These are phyloP conservation scores for Toxotes lorentzi DNA, from an alignment of 2,797 vertebrate genomes.

Conservation along the genomic window DNA sequence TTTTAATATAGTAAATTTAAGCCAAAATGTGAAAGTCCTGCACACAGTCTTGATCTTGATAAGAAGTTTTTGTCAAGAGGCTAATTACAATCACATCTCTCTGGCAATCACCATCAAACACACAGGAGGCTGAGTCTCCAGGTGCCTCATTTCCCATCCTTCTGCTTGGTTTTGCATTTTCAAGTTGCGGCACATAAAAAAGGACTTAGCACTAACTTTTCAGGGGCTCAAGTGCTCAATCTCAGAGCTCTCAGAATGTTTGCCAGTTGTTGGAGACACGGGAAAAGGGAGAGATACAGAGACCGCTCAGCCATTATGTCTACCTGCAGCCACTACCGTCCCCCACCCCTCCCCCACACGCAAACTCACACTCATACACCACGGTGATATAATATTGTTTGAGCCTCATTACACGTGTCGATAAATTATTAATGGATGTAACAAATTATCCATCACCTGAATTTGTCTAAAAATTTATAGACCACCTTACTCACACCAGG, in stretches of 20 bases:
- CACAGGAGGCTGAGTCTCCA: constrained; percentile 17
- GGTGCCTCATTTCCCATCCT: constrained; percentile 46
- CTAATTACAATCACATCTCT: constrained; percentile 56
- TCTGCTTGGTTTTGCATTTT: constrained; percentile 16
- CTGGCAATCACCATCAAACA: constrained; percentile 37
- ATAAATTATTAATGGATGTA: constrained; percentile 64
- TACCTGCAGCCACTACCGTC: background rate
- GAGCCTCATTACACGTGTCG: constrained; percentile 47
- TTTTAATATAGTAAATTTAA: background rate
- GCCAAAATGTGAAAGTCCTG: background rate
- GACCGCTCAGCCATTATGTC: background rate
- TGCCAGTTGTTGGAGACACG: background rate
- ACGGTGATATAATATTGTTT: constrained; percentile 26
- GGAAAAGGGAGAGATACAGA: constrained; percentile 1
- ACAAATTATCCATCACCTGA: constrained; percentile 50
- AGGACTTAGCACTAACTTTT: background rate
- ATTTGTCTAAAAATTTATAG: constrained; percentile 54
- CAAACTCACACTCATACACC: background rate
- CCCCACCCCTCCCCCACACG: background rate
- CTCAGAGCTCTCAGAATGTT: background rate
- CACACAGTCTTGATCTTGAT: constrained; percentile 10
- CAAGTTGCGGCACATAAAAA: constrained; percentile 5
- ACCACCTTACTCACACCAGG: constrained; percentile 1
- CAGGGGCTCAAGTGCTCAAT: constrained; percentile 5
- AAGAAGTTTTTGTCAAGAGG: constrained; percentile 36